Evolutionary conservation across 2,888 invertebrate genomes (phyloP).

Genomic region (Isotomurus palustris): DNA sequence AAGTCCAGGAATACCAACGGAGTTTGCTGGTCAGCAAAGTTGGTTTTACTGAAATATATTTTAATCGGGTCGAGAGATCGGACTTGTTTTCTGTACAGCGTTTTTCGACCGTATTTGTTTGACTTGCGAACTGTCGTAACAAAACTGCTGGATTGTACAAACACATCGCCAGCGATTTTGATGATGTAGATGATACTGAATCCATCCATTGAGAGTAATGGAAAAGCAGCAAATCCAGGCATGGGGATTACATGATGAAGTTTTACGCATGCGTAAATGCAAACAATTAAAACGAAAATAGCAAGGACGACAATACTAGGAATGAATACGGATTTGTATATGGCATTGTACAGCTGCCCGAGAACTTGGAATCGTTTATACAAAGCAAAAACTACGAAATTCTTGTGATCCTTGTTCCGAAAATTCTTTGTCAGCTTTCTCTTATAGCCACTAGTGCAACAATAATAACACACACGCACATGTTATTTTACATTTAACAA

Average conservation of each 20-base stretch:
- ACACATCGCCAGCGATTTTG: too few species aligned
- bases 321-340: not conserved
- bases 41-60: too few species aligned
- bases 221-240: constrained; percentile 13
- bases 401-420: not conserved
- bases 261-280: not conserved
- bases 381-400: not conserved
- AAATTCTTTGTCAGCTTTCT: not conserved
- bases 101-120: too few species aligned
- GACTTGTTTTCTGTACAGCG: too few species aligned
- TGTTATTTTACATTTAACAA: too few species aligned
- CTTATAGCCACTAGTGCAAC: not conserved
- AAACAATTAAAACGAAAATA: not conserved
- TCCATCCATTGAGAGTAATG: not conserved
- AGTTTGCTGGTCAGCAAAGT: too few species aligned
- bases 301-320: not conserved
- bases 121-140: too few species aligned
- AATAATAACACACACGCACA: too few species aligned
- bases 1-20: too few species aligned
- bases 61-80: too few species aligned
- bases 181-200: constrained; percentile 27
- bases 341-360: not conserved
- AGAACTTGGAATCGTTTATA: constrained; percentile 1
- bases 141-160: too few species aligned
- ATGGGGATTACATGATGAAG: constrained; percentile 5